Evolutionary conservation across 23 tunicate species (phyloP).

Genomic region (Styela clava): DNA sequence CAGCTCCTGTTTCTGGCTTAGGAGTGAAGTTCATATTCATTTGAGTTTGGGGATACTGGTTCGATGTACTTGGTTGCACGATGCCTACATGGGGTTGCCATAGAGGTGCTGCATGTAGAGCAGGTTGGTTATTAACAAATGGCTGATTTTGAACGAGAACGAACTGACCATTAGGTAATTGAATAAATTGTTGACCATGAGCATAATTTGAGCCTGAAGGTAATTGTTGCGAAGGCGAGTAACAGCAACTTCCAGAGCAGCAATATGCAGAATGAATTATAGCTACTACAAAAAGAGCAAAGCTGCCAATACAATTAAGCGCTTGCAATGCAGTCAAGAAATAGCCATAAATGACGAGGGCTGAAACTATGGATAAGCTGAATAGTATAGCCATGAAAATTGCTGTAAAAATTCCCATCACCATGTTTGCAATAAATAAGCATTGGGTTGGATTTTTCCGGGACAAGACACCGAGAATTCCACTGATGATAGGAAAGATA

Average conservation of each 20-base stretch:
- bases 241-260: not conserved
- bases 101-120: not conserved
- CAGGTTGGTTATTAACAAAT: not conserved
- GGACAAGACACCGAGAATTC: conserved; percentile 11
- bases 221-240: not conserved
- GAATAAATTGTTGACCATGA: not conserved
- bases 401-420: not conserved
- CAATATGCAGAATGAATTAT: conserved; percentile 16
- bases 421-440: conserved; percentile 7
- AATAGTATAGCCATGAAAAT: not conserved
- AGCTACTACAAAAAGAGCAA: not conserved
- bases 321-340: not conserved
- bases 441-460: not conserved
- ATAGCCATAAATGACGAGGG: not conserved
- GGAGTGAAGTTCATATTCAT: not conserved
- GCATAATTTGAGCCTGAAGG: not conserved
- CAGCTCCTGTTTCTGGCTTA: not conserved
- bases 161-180: not conserved
- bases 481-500: not conserved
- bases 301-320: not conserved
- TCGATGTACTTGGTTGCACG: not conserved
- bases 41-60: not conserved
- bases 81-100: not conserved
- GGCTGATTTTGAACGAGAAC: not conserved
- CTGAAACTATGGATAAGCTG: conserved; percentile 1